Evolutionary conservation across 2,888 invertebrate genomes (phyloP).

Genomic region (Cryptus armator): DNA sequence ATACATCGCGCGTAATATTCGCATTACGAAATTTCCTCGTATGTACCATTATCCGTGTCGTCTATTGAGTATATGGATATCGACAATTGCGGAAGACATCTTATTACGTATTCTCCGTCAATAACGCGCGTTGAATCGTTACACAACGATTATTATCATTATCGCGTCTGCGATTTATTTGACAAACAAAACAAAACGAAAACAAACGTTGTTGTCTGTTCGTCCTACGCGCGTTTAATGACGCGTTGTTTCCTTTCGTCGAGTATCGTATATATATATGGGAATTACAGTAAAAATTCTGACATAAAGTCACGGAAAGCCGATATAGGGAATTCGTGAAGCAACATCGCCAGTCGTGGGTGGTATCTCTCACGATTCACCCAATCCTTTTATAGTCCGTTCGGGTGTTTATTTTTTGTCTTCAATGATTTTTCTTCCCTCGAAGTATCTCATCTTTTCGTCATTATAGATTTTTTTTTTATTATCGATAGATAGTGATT

Average conservation of each 20-base stretch:
- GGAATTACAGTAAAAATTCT: not conserved
- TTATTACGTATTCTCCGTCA: not conserved
- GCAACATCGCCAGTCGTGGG: conserved; percentile 27
- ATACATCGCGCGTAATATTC: not conserved
- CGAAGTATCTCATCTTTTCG: not conserved
- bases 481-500: not conserved
- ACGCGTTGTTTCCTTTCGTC: not conserved
- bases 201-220: conserved; percentile 1
- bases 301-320: not conserved
- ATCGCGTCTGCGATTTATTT: conserved; percentile 3
- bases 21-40: not conserved
- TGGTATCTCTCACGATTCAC: not conserved
- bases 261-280: not conserved
- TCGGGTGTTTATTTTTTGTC: not conserved
- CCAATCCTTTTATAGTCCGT: not conserved
- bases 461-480: not conserved
- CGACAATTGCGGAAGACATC: not conserved
- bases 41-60: not conserved
- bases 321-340: not conserved
- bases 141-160: not conserved
- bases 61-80: not conserved
- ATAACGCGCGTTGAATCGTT: not conserved
- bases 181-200: not conserved
- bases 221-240: conserved; percentile 7
- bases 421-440: not conserved